Conservation (phyloP, 2,797 vertebrate genomes). For the Squalus acanthias region DNA sequence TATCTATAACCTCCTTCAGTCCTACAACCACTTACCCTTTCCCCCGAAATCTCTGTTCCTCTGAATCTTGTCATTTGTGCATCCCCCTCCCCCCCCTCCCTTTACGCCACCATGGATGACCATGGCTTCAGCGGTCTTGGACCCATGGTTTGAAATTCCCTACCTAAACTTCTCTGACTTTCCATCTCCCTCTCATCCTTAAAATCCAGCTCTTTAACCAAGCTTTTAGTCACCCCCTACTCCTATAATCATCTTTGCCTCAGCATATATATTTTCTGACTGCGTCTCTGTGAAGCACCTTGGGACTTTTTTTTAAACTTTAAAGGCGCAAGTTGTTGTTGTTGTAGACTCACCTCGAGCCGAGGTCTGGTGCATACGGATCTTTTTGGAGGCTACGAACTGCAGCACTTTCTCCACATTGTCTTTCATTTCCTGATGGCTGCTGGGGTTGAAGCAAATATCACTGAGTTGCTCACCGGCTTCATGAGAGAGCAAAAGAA, state of each 20-base stretch:
- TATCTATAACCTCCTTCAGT: not conserved
- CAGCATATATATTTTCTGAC: not conserved
- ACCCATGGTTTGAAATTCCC: not conserved
- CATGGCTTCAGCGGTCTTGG: not conserved
- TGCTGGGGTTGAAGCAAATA: conserved; percentile 65
- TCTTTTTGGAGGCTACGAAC: conserved; percentile 85
- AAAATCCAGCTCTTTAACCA: not conserved
- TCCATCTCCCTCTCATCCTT: not conserved
- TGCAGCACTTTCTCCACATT: conserved; percentile 90
- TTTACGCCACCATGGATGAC: not conserved
- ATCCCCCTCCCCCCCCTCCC: not conserved
- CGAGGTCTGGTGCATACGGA: conserved; percentile 91
- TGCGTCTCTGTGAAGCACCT: not conserved
- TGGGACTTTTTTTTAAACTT: not conserved
- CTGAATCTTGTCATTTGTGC: not conserved
- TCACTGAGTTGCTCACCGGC: conserved; percentile 83
- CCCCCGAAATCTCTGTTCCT: not conserved
- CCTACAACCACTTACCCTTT: not conserved
- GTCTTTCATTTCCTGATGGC: conserved; percentile 79
- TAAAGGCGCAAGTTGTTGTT: not conserved
- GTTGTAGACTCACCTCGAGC: conserved; percentile 67
- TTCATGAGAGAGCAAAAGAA: conserved; percentile 46
- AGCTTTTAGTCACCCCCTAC: not conserved
- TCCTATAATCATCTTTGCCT: not conserved
- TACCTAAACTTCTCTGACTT: not conserved